Base-by-base conservation (phyloP, 2,113 vertebrate species). In the Xenopus borealis region DNA sequence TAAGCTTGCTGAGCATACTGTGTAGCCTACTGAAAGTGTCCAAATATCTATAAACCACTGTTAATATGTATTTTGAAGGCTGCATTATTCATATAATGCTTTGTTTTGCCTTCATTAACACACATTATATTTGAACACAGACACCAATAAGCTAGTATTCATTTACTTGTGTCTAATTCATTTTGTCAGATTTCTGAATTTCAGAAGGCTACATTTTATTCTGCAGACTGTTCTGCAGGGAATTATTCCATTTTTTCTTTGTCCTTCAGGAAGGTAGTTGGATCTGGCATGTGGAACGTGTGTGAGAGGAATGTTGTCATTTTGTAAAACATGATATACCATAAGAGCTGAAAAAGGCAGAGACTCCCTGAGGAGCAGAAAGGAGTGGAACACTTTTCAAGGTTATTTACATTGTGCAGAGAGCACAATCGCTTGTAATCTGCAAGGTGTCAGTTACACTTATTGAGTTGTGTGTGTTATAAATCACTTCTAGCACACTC, bases 391-490 rank as follows among this genome's bases (percentile, higher is more conserved):
- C 65, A 50, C 12, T 67, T 44, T 50, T 65, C 59, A 72, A 61
- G 57, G 50, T 46, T 69, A 66, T 58, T 66, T 66, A 66, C n/a
- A 45, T 63, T 44, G 20, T 57, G 62, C 69, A 13, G 40, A 12
- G 52, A 12, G 7, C 33, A 47, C 16, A 20, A 44, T 17, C n/a
- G 10, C 13, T 30, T 68, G 1, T 73, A 53, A 79, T n/a, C 63
- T 16, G 63, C 16, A 18, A 12, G 45, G n/a, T 17, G 40, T 17
- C 10, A 55, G 20, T 12, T 44, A 11, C 23, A 40, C 58, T 71
- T 68, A 67, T 44, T n/a, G n/a, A 27, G 61, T 76, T 69, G 16
- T 57, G 10, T 65, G 10, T 65, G 12, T 57, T 66, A 52, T 66
- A 69, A 72, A 69, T 77, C 57, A 59, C 17, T 23, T 5, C 1